These are phyloP conservation scores for Dioctria rufipes DNA, from an alignment of 2,888 invertebrate genomes.

Conservation along the genomic window DNA sequence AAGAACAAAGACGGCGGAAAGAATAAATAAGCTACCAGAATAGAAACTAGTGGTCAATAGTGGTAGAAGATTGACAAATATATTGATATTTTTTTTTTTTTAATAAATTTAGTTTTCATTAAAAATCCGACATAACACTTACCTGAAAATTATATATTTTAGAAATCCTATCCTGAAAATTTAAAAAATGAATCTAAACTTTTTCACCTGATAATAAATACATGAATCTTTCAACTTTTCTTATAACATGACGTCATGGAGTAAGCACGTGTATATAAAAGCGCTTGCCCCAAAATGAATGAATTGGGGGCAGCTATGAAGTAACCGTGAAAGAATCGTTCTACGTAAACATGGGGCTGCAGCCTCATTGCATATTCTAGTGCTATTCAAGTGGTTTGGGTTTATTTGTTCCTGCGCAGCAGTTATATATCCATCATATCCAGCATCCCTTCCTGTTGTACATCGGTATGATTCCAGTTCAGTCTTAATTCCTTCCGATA, in stretches of 20 bases:
- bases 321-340: background rate
- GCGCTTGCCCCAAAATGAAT: conserved; percentile 26
- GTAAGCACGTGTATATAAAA: conserved; percentile 40
- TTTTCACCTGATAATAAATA: background rate
- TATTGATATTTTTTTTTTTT: too few relatives aligned
- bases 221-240: conserved; percentile 32
- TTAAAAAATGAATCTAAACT: background rate
- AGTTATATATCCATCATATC: background rate
- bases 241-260: conserved; percentile 8
- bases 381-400: conserved; percentile 43
- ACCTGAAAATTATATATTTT: too few relatives aligned
- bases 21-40: too few relatives aligned
- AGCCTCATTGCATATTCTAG: background rate
- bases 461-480: background rate
- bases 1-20: too few relatives aligned
- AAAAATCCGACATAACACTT: too few relatives aligned
- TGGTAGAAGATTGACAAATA: too few relatives aligned
- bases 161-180: too few relatives aligned
- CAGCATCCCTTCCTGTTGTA: conserved; percentile 32
- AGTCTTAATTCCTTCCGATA: background rate
- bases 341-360: conserved; percentile 2
- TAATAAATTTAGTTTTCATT: too few relatives aligned
- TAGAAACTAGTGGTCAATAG: too few relatives aligned
- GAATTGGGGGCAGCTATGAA: conserved; percentile 16
- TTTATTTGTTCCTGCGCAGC: conserved; percentile 57